These are phyloP conservation scores for Copidosoma floridanum DNA, from an alignment of 1,140 invertebrate species.

Conservation along the genomic window DNA sequence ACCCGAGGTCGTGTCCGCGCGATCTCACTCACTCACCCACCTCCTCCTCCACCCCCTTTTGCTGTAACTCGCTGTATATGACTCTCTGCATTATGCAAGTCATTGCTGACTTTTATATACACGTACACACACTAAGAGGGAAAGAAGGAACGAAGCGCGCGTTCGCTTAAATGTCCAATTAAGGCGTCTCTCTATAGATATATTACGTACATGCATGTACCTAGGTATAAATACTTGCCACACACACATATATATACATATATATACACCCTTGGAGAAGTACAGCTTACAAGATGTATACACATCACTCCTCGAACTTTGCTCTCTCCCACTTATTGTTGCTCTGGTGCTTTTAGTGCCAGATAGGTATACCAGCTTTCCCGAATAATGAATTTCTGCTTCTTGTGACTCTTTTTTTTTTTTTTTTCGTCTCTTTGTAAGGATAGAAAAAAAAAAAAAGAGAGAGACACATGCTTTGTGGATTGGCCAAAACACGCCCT, in stretches of 20 bases:
- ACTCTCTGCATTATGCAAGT: conserved; percentile 14
- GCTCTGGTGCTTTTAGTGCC: not conserved
- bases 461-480: not conserved
- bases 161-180: conserved; percentile 22
- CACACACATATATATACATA: not conserved
- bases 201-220: not conserved
- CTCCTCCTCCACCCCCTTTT: too few relatives aligned
- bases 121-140: too few relatives aligned
- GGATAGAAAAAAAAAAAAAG: too few relatives aligned
- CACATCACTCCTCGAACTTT: too few relatives aligned
- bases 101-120: too few relatives aligned
- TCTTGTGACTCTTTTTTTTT: not conserved
- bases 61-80: too few relatives aligned
- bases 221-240: too few relatives aligned
- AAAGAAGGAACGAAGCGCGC: not conserved
- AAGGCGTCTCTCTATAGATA: not conserved
- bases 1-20: not conserved
- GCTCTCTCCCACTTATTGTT: not conserved
- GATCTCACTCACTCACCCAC: not conserved
- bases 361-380: not conserved
- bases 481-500: not conserved
- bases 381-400: not conserved
- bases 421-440: too few relatives aligned
- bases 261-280: not conserved
- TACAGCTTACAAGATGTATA: too few relatives aligned